Evolutionary conservation across 2,113 vertebrate genomes (phyloP), one percentile per base, ranked within the genome.

Genomic region (Cavia aperea): DNA sequence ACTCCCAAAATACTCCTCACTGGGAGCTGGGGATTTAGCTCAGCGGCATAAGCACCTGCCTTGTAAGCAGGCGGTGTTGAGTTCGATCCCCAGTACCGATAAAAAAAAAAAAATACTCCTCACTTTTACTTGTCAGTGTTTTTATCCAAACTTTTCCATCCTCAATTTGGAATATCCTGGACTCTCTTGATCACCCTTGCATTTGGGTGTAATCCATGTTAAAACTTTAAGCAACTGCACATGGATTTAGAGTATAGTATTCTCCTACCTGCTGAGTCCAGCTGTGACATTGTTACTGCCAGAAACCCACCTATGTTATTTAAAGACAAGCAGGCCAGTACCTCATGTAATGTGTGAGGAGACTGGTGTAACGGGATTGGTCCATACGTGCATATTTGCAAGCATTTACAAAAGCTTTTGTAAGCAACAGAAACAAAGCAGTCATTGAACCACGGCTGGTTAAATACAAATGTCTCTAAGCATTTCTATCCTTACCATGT

Each of bases 361-460:
- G 16, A 70, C 26, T 77, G 77, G 33, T 58, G 2, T 39, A 4
- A 56, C 54, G 66, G 46, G 56, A 66, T 49, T 79, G 88, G 39
- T 77, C 81, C 39, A 58, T 15, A 21, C 36, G n/a, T 49, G 56
- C 33, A 79, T 31, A 66, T 88, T 89, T 75, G 81, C 68, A 79
- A 93, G 77, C 46, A 60, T 83, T 77, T 72, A 86, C 66, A 85
- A 88, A 92, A 58, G 16, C 26, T 73, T 86, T 89, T 82, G 36
- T 73, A 91, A 91, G 65, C 31, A 94, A 89, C 26, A 86, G 86
- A 82, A 96, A 65, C 85, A 88, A 87, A 92, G 51, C 36, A 15
- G 7, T 49, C 54, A 72, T 39, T 84, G 85, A 94, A 90, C 46
- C 39, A 75, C 36, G 62, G 46, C 49, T 93, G 72, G 85, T 82